These are phyloP conservation scores for Bagarius yarrelli DNA, from an alignment of 2,113 vertebrate genomes.

Conservation along the genomic window DNA sequence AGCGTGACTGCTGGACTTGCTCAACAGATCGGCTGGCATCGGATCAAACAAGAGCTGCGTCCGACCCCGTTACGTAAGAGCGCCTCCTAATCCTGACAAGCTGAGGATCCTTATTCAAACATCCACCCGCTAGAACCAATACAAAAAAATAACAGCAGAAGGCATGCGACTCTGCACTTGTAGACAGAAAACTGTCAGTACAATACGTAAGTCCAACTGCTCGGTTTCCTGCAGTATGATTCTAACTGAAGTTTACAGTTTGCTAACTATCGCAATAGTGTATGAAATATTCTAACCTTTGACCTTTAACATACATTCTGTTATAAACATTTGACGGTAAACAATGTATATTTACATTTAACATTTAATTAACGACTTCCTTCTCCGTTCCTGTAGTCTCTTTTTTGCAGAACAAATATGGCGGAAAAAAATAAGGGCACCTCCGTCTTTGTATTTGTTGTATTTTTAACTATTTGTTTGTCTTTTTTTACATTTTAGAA, in stretches of 20 bases:
- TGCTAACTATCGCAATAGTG: not conserved
- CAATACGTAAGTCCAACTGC: not conserved
- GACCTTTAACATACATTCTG: too few relatives aligned
- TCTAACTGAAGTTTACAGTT: not conserved
- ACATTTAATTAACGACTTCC: too few relatives aligned
- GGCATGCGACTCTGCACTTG: not conserved
- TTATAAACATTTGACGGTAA: too few relatives aligned
- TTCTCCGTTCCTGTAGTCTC: too few relatives aligned
- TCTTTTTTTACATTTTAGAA: too few relatives aligned
- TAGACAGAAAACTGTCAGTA: not conserved
- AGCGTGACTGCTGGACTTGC: conserved; percentile 18
- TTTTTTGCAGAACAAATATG: too few relatives aligned
- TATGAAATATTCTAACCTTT: too few relatives aligned
- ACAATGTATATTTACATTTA: too few relatives aligned
- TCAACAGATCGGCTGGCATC: conserved; percentile 34
- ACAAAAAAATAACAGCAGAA: conserved; percentile 12
- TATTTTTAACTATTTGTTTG: too few relatives aligned
- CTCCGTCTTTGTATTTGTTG: too few relatives aligned
- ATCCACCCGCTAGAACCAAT: conserved; percentile 14
- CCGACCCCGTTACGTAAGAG: conserved; percentile 34
- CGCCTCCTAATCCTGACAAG: conserved; percentile 37
- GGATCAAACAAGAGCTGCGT: conserved; percentile 41
- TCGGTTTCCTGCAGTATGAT: not conserved
- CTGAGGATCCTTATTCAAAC: conserved; percentile 19
- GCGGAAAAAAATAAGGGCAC: too few relatives aligned